Base-by-base conservation (phyloP, 2,113 vertebrate genomes). In the Cebus imitator region DNA sequence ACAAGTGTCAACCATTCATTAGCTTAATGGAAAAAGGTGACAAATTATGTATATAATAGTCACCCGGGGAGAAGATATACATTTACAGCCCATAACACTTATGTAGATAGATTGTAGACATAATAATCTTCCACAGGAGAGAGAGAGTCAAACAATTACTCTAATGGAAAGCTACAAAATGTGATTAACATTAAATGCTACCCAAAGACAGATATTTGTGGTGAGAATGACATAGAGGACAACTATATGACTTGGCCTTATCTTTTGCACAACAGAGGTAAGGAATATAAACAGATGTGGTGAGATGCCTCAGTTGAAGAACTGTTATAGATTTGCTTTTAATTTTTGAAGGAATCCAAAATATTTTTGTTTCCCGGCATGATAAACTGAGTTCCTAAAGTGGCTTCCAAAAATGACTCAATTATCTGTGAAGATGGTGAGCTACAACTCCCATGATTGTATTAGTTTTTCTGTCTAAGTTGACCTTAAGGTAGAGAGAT, bases 61-160 rank as follows among this genome's bases (percentile, higher is more conserved):
- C 55, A 95, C 50, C 78, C 43, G 14, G 97, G 97, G 95, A 97
- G 82, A 97, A 96, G 82, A 97, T 82, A 96, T 35, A 98, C n/a
- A 90, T 98, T 98, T 97, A 95, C 82, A 98, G 95, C 35, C 48
- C 90, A 30, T 94, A 98, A 96, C 76, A 95, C 93, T 98, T 98
- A 98, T 6, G 43, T 89, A 98, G 98, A 98, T 96, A 97, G 93
- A 98, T 97, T 98, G 98, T 98, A 98, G 94, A 94, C 93, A 97
- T 97, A 98, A 98, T 98, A 97, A 98, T 98, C 95, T 98, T 96
- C 97, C 95, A 98, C 95, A 97, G 97, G 97, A 98, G 95, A 93
- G 91, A 98, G 89, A 96, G 84, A 98, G 96, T 95, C 83, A 98
- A 98, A 98, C 96, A 98, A 96, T 98, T 98, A 98, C 66, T 96